Conservation (phyloP, 2,888 invertebrate species). For the Lasioglossum figueresi region DNA sequence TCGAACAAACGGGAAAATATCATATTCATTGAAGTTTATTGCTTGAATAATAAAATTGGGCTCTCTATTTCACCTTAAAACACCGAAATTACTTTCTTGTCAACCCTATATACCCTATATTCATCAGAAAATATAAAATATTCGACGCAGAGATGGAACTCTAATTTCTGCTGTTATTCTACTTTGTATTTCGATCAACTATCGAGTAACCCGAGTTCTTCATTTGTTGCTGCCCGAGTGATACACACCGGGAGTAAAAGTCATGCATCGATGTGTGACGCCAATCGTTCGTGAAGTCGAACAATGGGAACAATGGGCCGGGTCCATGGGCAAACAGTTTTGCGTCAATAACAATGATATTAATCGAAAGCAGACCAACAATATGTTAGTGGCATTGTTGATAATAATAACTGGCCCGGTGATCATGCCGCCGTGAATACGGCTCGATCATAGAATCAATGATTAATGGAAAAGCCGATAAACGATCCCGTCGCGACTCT, state of each 20-base stretch:
- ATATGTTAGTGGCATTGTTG: conserved; percentile 39
- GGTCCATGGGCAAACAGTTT: conserved; percentile 15
- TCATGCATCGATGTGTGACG: too few relatives aligned
- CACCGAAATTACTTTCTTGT: too few relatives aligned
- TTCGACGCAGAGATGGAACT: neutral
- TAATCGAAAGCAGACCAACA: conserved; percentile 20
- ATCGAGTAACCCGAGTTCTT: neutral
- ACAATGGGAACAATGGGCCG: conserved; percentile 15
- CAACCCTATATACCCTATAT: too few relatives aligned
- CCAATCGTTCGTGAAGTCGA: conserved; percentile 1
- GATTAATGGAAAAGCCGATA: conserved; percentile 56
- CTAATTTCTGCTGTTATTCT: neutral
- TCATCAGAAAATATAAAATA: neutral
- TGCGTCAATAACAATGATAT: conserved; percentile 26
- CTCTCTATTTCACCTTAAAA: too few relatives aligned
- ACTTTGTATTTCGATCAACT: neutral
- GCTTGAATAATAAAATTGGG: too few relatives aligned
- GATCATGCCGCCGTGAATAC: conserved; percentile 26
- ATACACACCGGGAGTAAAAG: neutral
- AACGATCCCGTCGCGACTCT: conserved; percentile 41
- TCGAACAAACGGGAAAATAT: too few relatives aligned
- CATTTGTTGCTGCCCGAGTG: neutral
- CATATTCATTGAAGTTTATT: too few relatives aligned
- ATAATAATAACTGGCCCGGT: conserved; percentile 40
- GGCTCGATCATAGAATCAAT: conserved; percentile 40